These are phyloP conservation scores for Pyrochroa serraticornis DNA, from an alignment of 2,888 invertebrate genomes.

Conservation along the genomic window DNA sequence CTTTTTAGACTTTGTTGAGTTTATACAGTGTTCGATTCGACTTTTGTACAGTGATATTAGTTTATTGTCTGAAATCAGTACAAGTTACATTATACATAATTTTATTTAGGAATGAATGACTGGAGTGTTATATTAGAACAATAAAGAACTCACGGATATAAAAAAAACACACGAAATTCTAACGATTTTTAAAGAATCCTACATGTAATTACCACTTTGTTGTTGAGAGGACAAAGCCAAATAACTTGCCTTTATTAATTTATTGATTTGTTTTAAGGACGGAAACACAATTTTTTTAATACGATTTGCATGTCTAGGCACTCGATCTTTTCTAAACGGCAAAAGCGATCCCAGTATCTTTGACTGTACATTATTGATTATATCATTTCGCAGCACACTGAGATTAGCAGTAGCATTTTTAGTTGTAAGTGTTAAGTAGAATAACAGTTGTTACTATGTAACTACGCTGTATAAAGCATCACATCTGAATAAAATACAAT, in stretches of 20 bases:
- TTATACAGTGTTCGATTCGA: conserved; percentile 18
- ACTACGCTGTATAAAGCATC: conserved; percentile 72
- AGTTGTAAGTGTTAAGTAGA: conserved; percentile 71
- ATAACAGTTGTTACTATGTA: conserved; percentile 74
- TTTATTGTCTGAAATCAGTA: conserved; percentile 40
- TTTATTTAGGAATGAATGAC: conserved; percentile 39
- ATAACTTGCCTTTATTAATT: conserved; percentile 42
- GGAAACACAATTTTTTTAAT: conserved; percentile 43
- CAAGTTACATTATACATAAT: conserved; percentile 32
- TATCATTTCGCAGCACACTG: conserved; percentile 59
- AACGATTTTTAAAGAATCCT: conserved; percentile 43
- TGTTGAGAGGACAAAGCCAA: conserved; percentile 34
- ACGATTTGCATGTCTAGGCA: conserved; percentile 53
- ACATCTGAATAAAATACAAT: conserved; percentile 68
- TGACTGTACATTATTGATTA: conserved; percentile 55
- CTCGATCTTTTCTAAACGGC: conserved; percentile 46
- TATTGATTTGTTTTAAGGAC: conserved; percentile 45
- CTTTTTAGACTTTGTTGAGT: no score
- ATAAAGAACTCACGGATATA: conserved; percentile 35
- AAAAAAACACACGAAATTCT: conserved; percentile 44
- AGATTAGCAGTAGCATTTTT: conserved; percentile 67
- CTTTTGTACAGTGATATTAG: conserved; percentile 51
- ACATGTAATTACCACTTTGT: conserved; percentile 10
- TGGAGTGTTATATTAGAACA: conserved; percentile 34
- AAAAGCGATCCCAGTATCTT: conserved; percentile 47